phyloP scores from a whole-genome alignment of 2,113 vertebrate species.

The Antennarius striatus region DNA sequence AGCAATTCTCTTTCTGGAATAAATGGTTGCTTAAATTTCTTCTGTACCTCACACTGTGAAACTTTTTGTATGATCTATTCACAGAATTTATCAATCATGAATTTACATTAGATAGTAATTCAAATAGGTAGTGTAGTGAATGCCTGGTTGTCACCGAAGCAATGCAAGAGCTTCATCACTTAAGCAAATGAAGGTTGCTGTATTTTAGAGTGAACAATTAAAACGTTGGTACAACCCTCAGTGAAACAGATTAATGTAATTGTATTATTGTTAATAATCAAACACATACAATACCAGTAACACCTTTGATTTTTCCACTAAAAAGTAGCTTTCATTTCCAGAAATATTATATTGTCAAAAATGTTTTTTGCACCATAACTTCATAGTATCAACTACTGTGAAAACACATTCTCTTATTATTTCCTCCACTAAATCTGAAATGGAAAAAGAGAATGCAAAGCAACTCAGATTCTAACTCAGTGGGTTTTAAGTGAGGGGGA shows the following conservation, averaged over 20 bases:
- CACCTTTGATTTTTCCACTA: not conserved
- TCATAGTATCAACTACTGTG: not conserved
- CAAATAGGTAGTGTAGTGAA: conserved; percentile 35
- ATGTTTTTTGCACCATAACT: conserved; percentile 12
- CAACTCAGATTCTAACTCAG: not conserved
- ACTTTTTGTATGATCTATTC: conserved; percentile 19
- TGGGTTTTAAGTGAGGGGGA: not conserved
- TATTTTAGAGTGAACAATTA: conserved; percentile 28
- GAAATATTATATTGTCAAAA: not conserved
- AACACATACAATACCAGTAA: conserved; percentile 12
- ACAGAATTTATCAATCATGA: conserved; percentile 31
- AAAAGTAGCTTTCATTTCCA: not conserved
- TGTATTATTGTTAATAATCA: conserved; percentile 5
- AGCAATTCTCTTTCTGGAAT: conserved; percentile 16
- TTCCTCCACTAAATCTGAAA: conserved; percentile 28
- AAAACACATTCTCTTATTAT: too few species aligned
- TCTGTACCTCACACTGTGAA: conserved; percentile 2
- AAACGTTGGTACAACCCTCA: conserved; percentile 19
- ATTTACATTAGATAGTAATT: conserved; percentile 37
- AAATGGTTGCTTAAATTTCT: conserved; percentile 18
- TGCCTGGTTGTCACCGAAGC: conserved; percentile 21
- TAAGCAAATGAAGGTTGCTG: conserved; percentile 31
- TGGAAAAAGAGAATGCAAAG: not conserved
- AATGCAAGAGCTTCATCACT: conserved; percentile 31
- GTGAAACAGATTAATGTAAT: conserved; percentile 24